These are phyloP conservation scores for Pheosia gnoma DNA, from an alignment of 2,888 invertebrate genomes.

Conservation along the genomic window DNA sequence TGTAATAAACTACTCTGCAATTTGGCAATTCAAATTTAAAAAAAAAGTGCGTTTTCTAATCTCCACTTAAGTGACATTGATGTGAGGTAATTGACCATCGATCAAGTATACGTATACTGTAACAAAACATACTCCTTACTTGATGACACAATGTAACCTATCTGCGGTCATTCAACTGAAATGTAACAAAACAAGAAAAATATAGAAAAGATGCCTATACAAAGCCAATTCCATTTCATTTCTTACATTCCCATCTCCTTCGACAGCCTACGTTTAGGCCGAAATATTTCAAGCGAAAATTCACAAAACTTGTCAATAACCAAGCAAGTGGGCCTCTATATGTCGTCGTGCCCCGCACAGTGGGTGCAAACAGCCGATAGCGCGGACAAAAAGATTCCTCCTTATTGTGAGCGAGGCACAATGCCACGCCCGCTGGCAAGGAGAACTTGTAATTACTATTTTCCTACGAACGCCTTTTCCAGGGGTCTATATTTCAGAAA, in stretches of 20 bases:
- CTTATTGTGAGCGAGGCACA: slow-evolving; percentile 75
- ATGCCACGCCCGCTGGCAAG: slow-evolving; percentile 64
- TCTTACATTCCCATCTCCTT: not conserved
- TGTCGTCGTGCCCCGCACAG: slow-evolving; percentile 54
- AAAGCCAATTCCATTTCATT: not conserved
- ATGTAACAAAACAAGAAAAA: not conserved
- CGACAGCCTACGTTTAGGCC: not conserved
- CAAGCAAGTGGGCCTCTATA: slow-evolving; percentile 51
- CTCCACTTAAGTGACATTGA: too few relatives aligned
- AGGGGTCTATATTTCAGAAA: slow-evolving; percentile 75
- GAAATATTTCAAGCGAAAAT: slow-evolving; percentile 33
- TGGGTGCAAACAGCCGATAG: slow-evolving; percentile 79
- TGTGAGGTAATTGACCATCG: too few relatives aligned
- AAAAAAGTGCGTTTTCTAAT: too few relatives aligned
- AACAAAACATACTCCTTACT: not conserved
- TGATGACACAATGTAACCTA: not conserved
- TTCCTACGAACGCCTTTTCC: slow-evolving; percentile 78
- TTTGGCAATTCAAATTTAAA: too few relatives aligned
- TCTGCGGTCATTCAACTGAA: not conserved
- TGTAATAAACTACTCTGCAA: too few relatives aligned
- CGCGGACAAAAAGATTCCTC: slow-evolving; percentile 81
- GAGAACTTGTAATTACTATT: slow-evolving; percentile 83
- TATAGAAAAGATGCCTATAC: not conserved
- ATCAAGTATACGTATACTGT: too few relatives aligned
- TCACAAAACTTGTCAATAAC: slow-evolving; percentile 49